A percentile compares a stretch with the other conserved stretches of the same genome.
These are phyloP conservation scores for Anolis apletophallus DNA, from an alignment of 2,797 vertebrate species.

Conservation along the genomic window DNA sequence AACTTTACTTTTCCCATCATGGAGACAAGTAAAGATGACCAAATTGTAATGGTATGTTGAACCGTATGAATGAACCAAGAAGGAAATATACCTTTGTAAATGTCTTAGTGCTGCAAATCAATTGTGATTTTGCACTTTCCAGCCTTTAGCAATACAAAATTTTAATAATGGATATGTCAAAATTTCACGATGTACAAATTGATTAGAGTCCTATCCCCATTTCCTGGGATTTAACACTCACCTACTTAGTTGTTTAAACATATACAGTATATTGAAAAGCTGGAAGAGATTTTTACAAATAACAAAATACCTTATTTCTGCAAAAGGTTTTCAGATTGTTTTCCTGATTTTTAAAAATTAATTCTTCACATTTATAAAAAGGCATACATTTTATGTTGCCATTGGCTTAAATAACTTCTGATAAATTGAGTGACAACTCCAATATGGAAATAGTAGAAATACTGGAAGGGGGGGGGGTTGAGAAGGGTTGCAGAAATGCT, in stretches of 20 bases:
- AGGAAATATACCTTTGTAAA: not conserved
- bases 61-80: not conserved
- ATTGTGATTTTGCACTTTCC: not conserved
- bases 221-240: too few species aligned
- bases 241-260: too few species aligned
- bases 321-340: too few species aligned
- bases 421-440: not conserved
- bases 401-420: not conserved
- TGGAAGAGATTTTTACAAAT: too few species aligned
- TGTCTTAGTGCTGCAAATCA: not conserved
- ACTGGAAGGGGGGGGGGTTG: not conserved
- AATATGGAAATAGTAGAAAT: not conserved
- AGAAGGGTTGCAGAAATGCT: not conserved
- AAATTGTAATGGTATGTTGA: not conserved
- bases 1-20: conserved; percentile 1
- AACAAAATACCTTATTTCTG: too few species aligned
- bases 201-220: too few species aligned
- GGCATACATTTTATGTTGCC: not conserved
- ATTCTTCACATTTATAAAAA: not conserved
- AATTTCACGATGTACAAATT: too few species aligned
- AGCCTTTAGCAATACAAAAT: too few species aligned
- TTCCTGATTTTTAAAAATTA: too few species aligned
- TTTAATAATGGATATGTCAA: too few species aligned
- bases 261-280: too few species aligned
- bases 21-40: not conserved